Base-by-base conservation (phyloP, 2,797 vertebrate genomes). In the Gadopsis marmoratus region DNA sequence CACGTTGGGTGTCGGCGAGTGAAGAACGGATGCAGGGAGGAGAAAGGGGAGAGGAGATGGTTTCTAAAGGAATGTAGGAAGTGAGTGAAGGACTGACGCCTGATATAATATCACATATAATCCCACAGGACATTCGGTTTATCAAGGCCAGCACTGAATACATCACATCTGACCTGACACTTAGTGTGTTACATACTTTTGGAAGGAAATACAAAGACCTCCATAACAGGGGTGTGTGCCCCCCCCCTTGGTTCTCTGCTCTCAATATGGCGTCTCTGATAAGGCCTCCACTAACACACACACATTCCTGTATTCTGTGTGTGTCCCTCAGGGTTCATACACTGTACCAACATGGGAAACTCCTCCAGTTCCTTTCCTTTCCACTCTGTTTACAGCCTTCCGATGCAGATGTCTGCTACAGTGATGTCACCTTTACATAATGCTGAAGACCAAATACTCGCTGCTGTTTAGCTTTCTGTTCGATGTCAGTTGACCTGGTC, bases 181-280 rank as follows among this genome's bases (percentile, higher is more conserved):
- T 55, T 33, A 8, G 9, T 45, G 9, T 29, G 29, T 56, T 65
- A n/a, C 43, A 16, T 5, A 12, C 35, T 43, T 23, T 5, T 45
- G n/a, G 35, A 54, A 35, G 3, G 13, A 26, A 43, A n/a, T n/a
- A n/a, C n/a, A n/a, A n/a, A n/a, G n/a, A n/a, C n/a, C n/a, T n/a
- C n/a, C n/a, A n/a, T n/a, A n/a, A n/a, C n/a, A n/a, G n/a, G n/a
- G n/a, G n/a, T n/a, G n/a, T n/a, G n/a, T n/a, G n/a, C n/a, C n/a
- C n/a, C n/a, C n/a, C n/a, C n/a, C n/a, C n/a, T 78, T 65, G 29
- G 48, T 48, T 72, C 59, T 16, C 21, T 55, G 29, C 47, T 81
- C 71, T 83, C 82, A 88, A 85, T 90, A 16, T 91, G 82, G 51
- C 71, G 31, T 77, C 68, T 81, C 76, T 84, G 86, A 91, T 91